phyloP scores from a whole-genome alignment of 2,888 invertebrate species.

The Ptycholaimellus sp. region DNA sequence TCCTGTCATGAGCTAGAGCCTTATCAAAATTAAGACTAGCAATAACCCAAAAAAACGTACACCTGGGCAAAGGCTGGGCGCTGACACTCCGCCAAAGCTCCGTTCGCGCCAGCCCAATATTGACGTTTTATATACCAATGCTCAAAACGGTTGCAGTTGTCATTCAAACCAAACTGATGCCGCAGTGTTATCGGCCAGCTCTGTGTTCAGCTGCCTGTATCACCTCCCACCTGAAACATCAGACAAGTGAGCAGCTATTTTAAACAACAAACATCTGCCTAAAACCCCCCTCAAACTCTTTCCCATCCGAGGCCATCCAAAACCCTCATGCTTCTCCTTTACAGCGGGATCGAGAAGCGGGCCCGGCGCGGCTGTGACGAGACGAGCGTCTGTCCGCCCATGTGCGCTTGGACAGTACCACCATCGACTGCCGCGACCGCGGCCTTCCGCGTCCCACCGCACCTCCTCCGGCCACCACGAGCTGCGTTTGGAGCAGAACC shows the following conservation, averaged over 20 bases:
- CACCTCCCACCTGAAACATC: no score
- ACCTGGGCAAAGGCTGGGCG: no score
- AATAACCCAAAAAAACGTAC: no score
- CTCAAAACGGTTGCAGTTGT: no score
- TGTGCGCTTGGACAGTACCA: conserved; percentile 81
- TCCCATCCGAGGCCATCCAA: not conserved
- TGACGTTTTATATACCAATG: no score
- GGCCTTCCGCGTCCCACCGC: conserved; percentile 63
- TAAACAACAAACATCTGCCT: not conserved
- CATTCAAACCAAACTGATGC: not conserved
- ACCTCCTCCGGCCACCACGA: conserved; percentile 77
- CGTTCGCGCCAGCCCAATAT: no score
- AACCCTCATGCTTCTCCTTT: conserved; percentile 5
- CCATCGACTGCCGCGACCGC: conserved; percentile 46
- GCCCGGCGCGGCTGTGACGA: conserved; percentile 47
- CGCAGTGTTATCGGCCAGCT: no score
- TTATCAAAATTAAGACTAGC: no score
- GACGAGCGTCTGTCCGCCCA: conserved; percentile 70
- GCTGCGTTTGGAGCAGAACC: conserved; percentile 88
- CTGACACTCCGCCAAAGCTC: no score
- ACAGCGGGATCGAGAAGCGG: conserved; percentile 43
- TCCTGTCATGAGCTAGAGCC: no score
- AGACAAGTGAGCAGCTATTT: not conserved
- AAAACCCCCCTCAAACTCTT: not conserved
- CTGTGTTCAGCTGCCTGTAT: no score